Evolutionary conservation across 2,888 invertebrate genomes (phyloP).

Genomic region (Dione juno): DNA sequence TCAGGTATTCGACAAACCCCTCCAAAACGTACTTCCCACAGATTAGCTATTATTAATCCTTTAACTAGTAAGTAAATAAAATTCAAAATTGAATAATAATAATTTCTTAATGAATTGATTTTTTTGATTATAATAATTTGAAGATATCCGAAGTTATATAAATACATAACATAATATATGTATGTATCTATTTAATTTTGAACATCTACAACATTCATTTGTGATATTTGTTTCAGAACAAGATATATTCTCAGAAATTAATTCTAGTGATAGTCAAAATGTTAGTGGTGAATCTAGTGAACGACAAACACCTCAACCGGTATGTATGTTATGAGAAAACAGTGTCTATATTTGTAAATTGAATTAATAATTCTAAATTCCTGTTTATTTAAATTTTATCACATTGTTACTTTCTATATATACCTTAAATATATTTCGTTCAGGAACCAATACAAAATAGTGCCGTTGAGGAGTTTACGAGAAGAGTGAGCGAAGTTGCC

Average conservation of each 20-base stretch:
- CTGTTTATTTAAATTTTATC: too few relatives aligned
- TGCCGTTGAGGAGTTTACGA: constrained; percentile 76
- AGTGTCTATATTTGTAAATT: background rate
- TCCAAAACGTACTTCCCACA: constrained; percentile 66
- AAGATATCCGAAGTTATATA: too few relatives aligned
- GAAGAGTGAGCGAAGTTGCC: constrained; percentile 73
- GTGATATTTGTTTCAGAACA: constrained; percentile 66
- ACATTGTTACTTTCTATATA: background rate
- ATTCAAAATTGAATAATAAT: background rate
- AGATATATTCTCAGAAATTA: constrained; percentile 78
- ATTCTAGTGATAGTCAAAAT: constrained; percentile 70
- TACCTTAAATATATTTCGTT: constrained; percentile 44
- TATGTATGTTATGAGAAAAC: constrained; percentile 51
- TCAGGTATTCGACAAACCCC: constrained; percentile 67
- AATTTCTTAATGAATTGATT: too few relatives aligned
- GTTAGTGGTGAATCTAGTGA: constrained; percentile 76
- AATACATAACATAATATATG: too few relatives aligned
- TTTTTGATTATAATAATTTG: too few relatives aligned
- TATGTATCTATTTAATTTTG: background rate
- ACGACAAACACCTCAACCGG: constrained; percentile 80
- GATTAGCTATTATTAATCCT: constrained; percentile 73
- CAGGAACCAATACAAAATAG: constrained; percentile 64
- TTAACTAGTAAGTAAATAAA: constrained; percentile 65
- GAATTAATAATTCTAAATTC: too few relatives aligned
- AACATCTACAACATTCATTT: constrained; percentile 13